Percentiles rank a stretch among this genome's conserved stretches.
These are phyloP conservation scores for Ellobius talpinus DNA, from an alignment of 2,113 vertebrate genomes.

Conservation along the genomic window DNA sequence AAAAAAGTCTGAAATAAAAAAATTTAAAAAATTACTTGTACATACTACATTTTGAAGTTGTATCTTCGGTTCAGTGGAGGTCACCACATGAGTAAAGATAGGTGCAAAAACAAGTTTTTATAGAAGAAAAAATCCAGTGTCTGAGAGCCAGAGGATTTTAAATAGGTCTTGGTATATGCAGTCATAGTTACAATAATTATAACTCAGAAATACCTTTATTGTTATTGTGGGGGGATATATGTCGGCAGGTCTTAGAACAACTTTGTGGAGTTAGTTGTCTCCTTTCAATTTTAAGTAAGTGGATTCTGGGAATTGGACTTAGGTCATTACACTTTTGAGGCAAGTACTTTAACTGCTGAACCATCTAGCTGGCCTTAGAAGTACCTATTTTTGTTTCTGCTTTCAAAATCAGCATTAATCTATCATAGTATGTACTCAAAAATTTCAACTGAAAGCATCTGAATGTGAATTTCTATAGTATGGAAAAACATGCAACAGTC, in stretches of 20 bases:
- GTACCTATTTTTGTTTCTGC: neutral
- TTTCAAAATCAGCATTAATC: neutral
- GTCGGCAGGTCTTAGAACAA: neutral
- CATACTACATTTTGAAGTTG: neutral
- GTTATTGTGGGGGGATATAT: neutral
- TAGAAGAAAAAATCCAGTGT: neutral
- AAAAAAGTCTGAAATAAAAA: too few relatives aligned
- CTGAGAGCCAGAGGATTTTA: slow-evolving; percentile 5
- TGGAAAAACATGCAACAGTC: neutral
- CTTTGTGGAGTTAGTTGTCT: neutral
- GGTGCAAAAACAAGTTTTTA: neutral
- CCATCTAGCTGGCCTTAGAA: neutral
- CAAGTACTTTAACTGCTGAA: neutral
- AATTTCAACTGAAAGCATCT: neutral
- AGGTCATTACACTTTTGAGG: neutral
- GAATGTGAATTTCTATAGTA: slow-evolving; percentile 6
- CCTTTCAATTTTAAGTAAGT: neutral
- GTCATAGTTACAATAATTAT: neutral
- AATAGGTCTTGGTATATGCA: neutral
- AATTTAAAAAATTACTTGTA: too few relatives aligned
- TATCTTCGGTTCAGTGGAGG: neutral
- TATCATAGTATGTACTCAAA: neutral
- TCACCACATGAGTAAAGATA: neutral
- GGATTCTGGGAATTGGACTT: neutral
- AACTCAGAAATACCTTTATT: neutral